A percentile compares a stretch with the other conserved stretches of the same genome.
Conservation (phyloP, 2,113 vertebrate species). For the Etheostoma cragini region DNA sequence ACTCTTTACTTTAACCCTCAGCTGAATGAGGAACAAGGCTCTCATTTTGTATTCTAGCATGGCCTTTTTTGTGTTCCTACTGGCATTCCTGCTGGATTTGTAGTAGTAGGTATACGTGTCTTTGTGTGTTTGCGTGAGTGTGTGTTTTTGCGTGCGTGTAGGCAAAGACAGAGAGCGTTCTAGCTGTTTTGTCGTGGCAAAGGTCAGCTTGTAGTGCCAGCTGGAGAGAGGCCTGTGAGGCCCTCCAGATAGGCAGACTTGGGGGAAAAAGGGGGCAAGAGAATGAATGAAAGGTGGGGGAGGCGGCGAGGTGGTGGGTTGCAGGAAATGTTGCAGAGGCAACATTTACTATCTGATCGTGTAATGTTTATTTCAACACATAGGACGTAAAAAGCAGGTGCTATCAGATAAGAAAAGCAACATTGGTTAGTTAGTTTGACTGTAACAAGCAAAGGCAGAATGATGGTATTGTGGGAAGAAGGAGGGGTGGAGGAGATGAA, state of each 20-base stretch:
- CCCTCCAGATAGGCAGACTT: conserved; percentile 72
- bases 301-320: not conserved
- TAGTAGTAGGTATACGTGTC: conserved; percentile 44
- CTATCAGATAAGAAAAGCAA: conserved; percentile 22
- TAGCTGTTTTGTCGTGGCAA: conserved; percentile 83
- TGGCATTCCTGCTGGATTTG: conserved; percentile 82
- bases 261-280: not conserved
- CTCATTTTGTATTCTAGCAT: conserved; percentile 79
- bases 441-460: conserved; percentile 13
- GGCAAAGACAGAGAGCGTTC: conserved; percentile 63
- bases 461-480: conserved; percentile 36
- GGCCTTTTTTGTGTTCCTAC: conserved; percentile 76
- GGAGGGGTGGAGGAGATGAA: conserved; percentile 23
- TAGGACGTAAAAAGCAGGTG: conserved; percentile 1
- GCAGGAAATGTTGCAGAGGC: conserved; percentile 23
- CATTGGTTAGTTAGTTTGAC: conserved; percentile 21
- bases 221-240: conserved; percentile 86
- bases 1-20: conserved; percentile 83
- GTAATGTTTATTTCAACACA: conserved; percentile 9
- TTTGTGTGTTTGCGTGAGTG: conserved; percentile 53
- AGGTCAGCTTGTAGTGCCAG: conserved; percentile 89
- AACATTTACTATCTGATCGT: conserved; percentile 3
- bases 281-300: conserved; percentile 51
- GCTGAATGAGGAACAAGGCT: conserved; percentile 85
- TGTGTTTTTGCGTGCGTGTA: conserved; percentile 42